Base-by-base conservation (phyloP, 23 tunicate genomes). In the Phallusia fumigata region DNA sequence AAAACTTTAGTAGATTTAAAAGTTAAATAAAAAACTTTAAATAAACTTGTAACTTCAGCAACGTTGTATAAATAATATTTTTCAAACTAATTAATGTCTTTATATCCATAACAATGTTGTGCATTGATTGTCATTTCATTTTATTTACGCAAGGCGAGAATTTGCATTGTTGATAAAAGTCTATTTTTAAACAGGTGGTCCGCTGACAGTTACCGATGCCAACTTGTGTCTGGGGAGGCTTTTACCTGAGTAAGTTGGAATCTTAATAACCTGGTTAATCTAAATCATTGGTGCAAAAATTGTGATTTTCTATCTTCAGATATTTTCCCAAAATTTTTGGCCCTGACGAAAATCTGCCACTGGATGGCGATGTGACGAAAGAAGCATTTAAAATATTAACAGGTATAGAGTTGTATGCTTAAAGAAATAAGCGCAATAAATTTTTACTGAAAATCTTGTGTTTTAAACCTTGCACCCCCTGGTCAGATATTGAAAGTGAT, bases 311-410 rank as follows among this genome's bases (percentile, higher is more conserved):
- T 24, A 21, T 58, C 33, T 85, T 32, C 86, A 93, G 98, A 26
- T 92, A 85, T 85, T 96, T 96, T 78, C 99, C 99, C 19, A 91
- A 96, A 85, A 91, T 96, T 33, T 96, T 96, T 64, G 99, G 99
- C 32, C 89, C 90, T 26, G 47, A 64, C 5, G 99, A 96, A 77
- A 74, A 91, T 40, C 82, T 76, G 40, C 86, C 90, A 28, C 83
- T 96, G 33, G 99, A 96, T 83, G 33, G 15, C 35, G 30, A 52
- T 19, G 86, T 84, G 0, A 65, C 99, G 6, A 74, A 47, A 75
- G 44, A 35, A 44, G 84, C 45, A 32, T 89, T 93, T 53, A 80
- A 53, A 19, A 36, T 81, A 30, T 79, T 93, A n/a, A 78, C 84
- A 79, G 84, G 87, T 86, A 10, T 40, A 10, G 10, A 40, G 47